Conservation (phyloP, 2,797 vertebrate species). For the Lindbergichthys nudifrons region DNA sequence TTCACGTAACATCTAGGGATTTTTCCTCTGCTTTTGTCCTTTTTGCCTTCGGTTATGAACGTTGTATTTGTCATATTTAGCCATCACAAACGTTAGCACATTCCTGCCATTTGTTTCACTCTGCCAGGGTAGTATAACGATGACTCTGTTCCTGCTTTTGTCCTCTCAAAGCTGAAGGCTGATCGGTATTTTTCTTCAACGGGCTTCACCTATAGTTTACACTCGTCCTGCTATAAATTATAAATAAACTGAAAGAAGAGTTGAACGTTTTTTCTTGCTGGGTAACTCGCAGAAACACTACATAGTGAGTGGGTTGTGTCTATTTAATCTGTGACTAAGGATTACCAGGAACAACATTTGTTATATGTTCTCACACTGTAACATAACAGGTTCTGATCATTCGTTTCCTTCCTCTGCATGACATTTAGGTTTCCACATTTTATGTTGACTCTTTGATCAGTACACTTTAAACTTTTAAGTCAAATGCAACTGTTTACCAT, state of each 20-base stretch:
- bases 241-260: constrained; percentile 32
- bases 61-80: constrained; percentile 61
- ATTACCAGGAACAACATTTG: neutral
- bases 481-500: neutral
- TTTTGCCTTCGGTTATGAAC: constrained; percentile 26
- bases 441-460: neutral
- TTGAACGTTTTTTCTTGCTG: constrained; percentile 9
- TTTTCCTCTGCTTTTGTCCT: constrained; percentile 45
- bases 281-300: neutral
- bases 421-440: neutral
- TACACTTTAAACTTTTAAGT: neutral
- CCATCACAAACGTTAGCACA: constrained; percentile 51
- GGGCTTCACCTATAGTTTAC: constrained; percentile 21
- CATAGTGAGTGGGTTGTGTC: constrained; percentile 25
- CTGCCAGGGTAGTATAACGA: constrained; percentile 11
- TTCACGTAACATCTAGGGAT: constrained; percentile 10
- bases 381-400: neutral
- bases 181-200: constrained; percentile 20
- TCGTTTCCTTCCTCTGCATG: constrained; percentile 16
- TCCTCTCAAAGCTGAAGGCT: constrained; percentile 2
- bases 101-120: constrained; percentile 45
- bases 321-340: constrained; percentile 3
- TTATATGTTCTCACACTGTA: neutral
- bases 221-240: constrained; percentile 22
- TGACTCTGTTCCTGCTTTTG: constrained; percentile 38